A percentile compares a stretch with the other conserved stretches of the same genome.
Evolutionary conservation across 2,113 vertebrate species (phyloP).

Genomic region (Syngnathus typhle): DNA sequence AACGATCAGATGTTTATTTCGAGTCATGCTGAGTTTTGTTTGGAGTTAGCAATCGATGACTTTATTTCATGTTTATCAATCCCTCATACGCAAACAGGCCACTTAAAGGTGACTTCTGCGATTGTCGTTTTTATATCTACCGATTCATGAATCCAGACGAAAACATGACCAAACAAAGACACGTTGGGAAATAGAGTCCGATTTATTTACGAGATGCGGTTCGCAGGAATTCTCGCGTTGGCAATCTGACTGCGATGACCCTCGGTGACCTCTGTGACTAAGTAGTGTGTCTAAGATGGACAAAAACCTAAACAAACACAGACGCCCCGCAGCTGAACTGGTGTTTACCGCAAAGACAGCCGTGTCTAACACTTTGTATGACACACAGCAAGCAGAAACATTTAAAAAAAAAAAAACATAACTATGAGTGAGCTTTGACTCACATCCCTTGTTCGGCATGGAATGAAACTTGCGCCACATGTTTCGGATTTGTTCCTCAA

Average conservation of each 20-base stretch:
- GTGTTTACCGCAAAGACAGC: slow-evolving; percentile 9
- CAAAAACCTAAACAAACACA: slow-evolving; percentile 16
- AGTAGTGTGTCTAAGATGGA: slow-evolving; percentile 13
- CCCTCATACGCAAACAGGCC: not conserved
- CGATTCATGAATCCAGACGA: not conserved
- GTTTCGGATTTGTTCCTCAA: not conserved
- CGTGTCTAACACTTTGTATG: not conserved
- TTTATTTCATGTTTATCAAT: not conserved
- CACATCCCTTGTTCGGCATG: slow-evolving; percentile 26
- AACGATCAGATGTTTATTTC: not conserved
- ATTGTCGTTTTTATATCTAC: not conserved
- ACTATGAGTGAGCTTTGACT: slow-evolving; percentile 16
- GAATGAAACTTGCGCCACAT: not conserved
- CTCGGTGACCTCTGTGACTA: slow-evolving; percentile 27
- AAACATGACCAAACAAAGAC: slow-evolving; percentile 1
- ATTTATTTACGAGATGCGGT: not conserved
- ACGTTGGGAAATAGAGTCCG: not conserved
- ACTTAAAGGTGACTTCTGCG: not conserved
- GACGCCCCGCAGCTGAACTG: slow-evolving; percentile 1
- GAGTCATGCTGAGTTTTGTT: not conserved
- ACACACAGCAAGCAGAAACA: slow-evolving; percentile 13
- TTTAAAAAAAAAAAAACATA: not conserved
- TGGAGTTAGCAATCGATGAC: not conserved
- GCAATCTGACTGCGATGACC: slow-evolving; percentile 4
- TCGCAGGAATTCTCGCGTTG: slow-evolving; percentile 12